Evolutionary conservation across 64 coral and sea anemone genomes (phyloP), one percentile per base, ranked within the genome.

Genomic region (Orbicella faveolata): DNA sequence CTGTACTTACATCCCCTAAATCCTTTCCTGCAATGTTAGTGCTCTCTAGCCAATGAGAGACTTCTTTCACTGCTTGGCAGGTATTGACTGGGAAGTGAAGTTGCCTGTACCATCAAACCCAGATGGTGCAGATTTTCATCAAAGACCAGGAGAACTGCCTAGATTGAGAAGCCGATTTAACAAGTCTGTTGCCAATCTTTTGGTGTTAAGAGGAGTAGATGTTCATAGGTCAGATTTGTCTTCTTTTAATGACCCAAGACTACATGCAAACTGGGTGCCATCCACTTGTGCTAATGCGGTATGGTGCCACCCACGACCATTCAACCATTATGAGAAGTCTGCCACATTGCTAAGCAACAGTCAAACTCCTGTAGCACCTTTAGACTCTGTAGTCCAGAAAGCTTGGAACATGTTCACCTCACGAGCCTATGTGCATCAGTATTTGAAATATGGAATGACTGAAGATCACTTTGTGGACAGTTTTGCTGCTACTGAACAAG

Each of bases 401-500:
- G 97, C 97, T 68, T 99, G 97, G 97, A 93, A 83, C 21, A 99
- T 96, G 94, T 99, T 99, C 87, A 80, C 97, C 11, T 99, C 97
- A 25, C 95, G 97, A 63, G 97, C 97, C n/a, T 99, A 99, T 84
- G 88, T 99, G 17, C 97, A 99, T 26, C 97, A 99, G 76, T 99
- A 99, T 89, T 82, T 93, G 13, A 99, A 89, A 87, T 95, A 93
- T 93, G 97, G 97, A 39, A 96, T 99, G 53, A 79, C 36, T 61
- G 97, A 99, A 76, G 97, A 99, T 91, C 91, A 91, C 33, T 99
- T 99, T 93, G 97, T 99, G 37, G 97, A 99, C 77, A 96, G 91
- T 63, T 99, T 99, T 96, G 94, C 94, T 70, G 87, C 73, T 78
- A 80, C 95, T 75, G 97, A 99, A 84, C 97, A 99, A 89, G 80